phyloP scores from a whole-genome alignment of 2,113 vertebrate genomes.

The Phalacrocorax brasilianus region DNA sequence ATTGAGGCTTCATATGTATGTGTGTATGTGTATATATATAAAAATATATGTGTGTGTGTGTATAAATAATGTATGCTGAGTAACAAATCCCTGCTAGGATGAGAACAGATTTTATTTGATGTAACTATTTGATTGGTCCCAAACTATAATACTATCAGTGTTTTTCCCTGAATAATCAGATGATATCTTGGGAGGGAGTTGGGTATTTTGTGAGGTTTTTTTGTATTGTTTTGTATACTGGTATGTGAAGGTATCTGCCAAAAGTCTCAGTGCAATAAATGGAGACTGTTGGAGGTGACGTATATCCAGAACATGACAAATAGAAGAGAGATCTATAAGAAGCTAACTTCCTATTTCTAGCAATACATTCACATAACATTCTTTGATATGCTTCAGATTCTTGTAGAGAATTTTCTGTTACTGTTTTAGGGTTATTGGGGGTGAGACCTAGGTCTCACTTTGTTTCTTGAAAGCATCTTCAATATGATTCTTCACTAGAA shows the following conservation, averaged over 20 bases:
- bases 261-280: neutral
- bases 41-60: too few species aligned
- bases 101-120: neutral
- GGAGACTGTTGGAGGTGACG: neutral
- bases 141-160: neutral
- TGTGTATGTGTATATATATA: too few species aligned
- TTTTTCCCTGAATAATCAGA: neutral
- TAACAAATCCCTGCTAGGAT: neutral
- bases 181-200: neutral
- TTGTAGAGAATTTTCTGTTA: neutral
- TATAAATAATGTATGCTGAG: neutral
- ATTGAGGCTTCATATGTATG: neutral
- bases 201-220: rapidly evolving
- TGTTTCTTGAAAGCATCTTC: neutral
- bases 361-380: neutral
- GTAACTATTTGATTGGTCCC: neutral
- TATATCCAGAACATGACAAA: too few species aligned
- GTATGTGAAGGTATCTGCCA: neutral
- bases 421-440: neutral
- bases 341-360: neutral
- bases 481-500: neutral
- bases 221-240: neutral
- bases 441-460: neutral
- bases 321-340: too few species aligned
- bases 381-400: neutral